Evolutionary conservation across 2,113 vertebrate species (phyloP).

Genomic region (Tupaia tana): DNA sequence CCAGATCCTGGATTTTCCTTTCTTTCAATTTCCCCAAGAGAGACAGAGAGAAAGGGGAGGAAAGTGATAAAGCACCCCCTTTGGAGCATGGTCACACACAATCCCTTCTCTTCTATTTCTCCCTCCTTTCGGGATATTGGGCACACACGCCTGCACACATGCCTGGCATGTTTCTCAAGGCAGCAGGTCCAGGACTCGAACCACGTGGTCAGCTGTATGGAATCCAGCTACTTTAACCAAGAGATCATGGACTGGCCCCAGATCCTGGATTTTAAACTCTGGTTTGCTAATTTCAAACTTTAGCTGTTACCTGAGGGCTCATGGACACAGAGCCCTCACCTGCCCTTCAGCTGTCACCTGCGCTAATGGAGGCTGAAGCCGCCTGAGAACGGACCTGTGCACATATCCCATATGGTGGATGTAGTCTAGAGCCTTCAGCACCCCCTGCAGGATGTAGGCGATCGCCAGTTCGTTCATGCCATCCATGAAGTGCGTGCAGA

Average conservation of each 20-base stretch:
- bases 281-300: background rate
- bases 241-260: too few relatives aligned
- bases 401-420: constrained; percentile 99
- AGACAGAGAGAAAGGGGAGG: too few relatives aligned
- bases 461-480: constrained; percentile 97
- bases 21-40: background rate
- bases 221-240: too few relatives aligned
- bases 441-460: constrained; percentile 95
- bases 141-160: too few relatives aligned
- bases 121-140: too few relatives aligned
- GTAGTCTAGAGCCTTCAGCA: constrained; percentile 96
- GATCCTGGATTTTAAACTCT: background rate
- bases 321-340: background rate
- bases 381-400: constrained; percentile 91
- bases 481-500: constrained; percentile 95
- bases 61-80: too few relatives aligned
- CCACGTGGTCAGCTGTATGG: too few relatives aligned
- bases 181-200: too few relatives aligned
- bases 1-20: background rate
- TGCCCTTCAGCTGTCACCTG: background rate
- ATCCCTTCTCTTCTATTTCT: too few relatives aligned
- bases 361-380: background rate
- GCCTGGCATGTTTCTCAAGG: too few relatives aligned
- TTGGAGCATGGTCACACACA: too few relatives aligned
- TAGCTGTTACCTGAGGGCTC: background rate